A percentile compares a stretch with the other conserved stretches of the same genome.
These are phyloP conservation scores for Synchiropus splendidus DNA, from an alignment of 2,113 vertebrate genomes.

Conservation along the genomic window DNA sequence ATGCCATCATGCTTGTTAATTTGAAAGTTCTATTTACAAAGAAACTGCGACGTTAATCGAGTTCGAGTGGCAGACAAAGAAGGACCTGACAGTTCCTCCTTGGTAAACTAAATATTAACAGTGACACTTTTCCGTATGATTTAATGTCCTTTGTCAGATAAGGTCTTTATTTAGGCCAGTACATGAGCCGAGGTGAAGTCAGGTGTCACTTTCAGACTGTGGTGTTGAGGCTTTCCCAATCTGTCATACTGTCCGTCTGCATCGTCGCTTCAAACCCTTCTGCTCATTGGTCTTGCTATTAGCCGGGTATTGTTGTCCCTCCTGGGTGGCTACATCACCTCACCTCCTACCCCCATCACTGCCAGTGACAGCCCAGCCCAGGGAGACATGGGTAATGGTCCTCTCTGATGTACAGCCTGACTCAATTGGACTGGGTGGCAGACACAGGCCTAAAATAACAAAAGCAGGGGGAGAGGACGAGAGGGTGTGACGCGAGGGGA, in stretches of 20 bases:
- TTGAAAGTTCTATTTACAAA: too few species aligned
- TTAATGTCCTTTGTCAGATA: too few species aligned
- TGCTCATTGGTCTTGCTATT: slow-evolving; percentile 24
- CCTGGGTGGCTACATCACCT: slow-evolving; percentile 50
- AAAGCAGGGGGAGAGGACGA: slow-evolving; percentile 55
- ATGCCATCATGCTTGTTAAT: too few species aligned
- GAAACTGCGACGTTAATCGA: too few species aligned
- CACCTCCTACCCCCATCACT: slow-evolving; percentile 36
- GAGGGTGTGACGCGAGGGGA: slow-evolving; percentile 25
- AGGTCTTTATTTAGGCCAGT: too few species aligned
- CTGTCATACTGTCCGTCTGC: slow-evolving; percentile 25
- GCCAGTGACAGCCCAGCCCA: slow-evolving; percentile 51
- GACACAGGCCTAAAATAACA: slow-evolving; percentile 68
- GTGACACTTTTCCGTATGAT: too few species aligned
- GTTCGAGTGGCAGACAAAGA: too few species aligned
- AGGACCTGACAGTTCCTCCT: too few species aligned
- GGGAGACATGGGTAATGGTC: slow-evolving; percentile 61
- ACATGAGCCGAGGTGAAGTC: too few species aligned
- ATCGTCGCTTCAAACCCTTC: slow-evolving; percentile 19
- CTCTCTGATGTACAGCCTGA: slow-evolving; percentile 62
- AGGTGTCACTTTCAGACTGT: too few species aligned
- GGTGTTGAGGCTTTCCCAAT: neutral
- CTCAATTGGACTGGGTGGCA: slow-evolving; percentile 64
- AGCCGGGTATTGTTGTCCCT: slow-evolving; percentile 40
- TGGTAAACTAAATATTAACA: too few species aligned